Evolutionary conservation across 1,140 invertebrate genomes (phyloP), one percentile per base, ranked within the genome.

Genomic region (Gonatopus flavifemur): DNA sequence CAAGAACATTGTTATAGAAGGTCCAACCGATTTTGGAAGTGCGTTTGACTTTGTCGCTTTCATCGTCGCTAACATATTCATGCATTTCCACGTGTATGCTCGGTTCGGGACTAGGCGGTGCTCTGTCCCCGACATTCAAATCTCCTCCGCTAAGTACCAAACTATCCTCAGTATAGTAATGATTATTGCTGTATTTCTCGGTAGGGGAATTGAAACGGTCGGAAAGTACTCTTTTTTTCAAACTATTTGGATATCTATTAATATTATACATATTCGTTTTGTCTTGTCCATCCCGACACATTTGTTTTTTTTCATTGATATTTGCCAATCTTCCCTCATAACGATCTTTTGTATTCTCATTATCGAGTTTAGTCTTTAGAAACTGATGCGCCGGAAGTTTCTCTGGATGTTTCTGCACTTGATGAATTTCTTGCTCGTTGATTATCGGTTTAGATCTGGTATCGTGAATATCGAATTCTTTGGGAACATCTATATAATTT

Each of bases 1-100:
- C 73, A 38, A 87, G 80, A 38, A 86, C 79, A 72, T 86, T 85
- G 57, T 85, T 83, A 48, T 86, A 86, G 65, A 86, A 82, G 2
- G 84, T 86, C 81, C 83, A 84, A 44, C 83, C 84, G 51, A 85
- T 74, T 71, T 84, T 81, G 8, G 81, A 80, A 32, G 79, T 78
- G 24, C 49, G 62, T 39, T 73, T 67, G 67, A 76, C 39, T 59
- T 68, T 66, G 10, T 77, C 69, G 46, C 78, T 82, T 39, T 69
- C 74, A 32, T 78, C 76, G 15, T 81, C 78, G 48, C 73, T 80
- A 9, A 79, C 80, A 65, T 82, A 84, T 53, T 85, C 83, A 45
- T 81, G 74, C 58, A 84, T 80, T 60, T 85, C 81, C 32, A 84
- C 77, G 54, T 83, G 82, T 49, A 83, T 77, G 54, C 80, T 84